Evolutionary conservation across 1,140 invertebrate genomes (phyloP), one percentile per base, ranked within the genome.

Genomic region (Trichonephila clavipes): DNA sequence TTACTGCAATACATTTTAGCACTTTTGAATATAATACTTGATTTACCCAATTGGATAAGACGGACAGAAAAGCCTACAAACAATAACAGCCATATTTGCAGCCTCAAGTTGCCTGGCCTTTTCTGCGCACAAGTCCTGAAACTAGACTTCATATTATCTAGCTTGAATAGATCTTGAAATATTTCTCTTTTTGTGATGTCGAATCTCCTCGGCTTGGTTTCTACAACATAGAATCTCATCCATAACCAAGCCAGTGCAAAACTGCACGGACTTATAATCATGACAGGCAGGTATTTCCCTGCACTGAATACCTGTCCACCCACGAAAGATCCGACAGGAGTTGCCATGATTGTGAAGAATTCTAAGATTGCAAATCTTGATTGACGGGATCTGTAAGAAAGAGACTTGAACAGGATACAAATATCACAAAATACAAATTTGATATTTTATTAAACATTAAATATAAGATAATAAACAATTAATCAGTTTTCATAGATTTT

Each of bases 81-180:
- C 6, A 94, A 8, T 40, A 92, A 34, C 12, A 89, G 34, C 90
- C 90, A 94, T 21, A 94, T 94, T 44, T 94, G 94, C 21, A 92
- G 2, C 21, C 90, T 66, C 10, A 92, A 34, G 40, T 94, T 94
- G 12, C 94, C 94, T n/a, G 90, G 69, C 34, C 94, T 81, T 1
- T 34, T 34, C 62, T 83, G 59, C 1, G 86, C 66, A 18, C 94
- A 94, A 12, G 94, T 94, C 34, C 24, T 81, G 51, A 89, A 89
- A 28, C 94, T 94, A 2, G 91, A 69, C 59, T 89, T 92, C 18
- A 94, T 6, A 19, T 94, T 94, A 7, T 94, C 94, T 4, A 89
- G 10, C 14, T 28, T 51, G n/a, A 94, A 92, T 6, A 94, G 28
- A 6, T 94, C 90, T 18, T 18, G 19, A 7, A 92, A 86, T 7